Base-by-base conservation (phyloP, 2,797 vertebrate genomes). In the Pterois miles region DNA sequence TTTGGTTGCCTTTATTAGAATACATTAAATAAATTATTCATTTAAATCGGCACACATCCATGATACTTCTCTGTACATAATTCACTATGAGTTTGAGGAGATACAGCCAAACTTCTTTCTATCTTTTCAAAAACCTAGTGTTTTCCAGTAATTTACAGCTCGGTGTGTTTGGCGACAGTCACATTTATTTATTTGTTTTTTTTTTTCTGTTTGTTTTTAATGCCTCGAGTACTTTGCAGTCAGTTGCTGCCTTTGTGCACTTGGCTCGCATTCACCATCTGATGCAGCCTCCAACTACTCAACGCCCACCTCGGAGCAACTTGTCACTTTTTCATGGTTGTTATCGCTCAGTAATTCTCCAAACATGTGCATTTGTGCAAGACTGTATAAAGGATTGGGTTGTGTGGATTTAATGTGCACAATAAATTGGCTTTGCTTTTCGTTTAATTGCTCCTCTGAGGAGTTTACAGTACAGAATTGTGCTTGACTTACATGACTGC, bases 301-400 rank as follows among this genome's bases (percentile, higher is more conserved):
- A 65, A 38, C 60, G 48, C 81, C 90, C 86, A 88, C 88, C 86
- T 82, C 56, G 0, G 63, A 88, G 86, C 77, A 71, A 70, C 80
- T 86, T 85, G 89, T 80, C 89, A 89, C 77, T 75, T 88, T 75
- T 85, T 73, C 71, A 63, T 12, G 53, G 57, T 38, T 81, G 78
- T 79, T 88, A 78, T 71, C 70, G 29, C 74, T 54, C 80, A 67
- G 74, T 80, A 71, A 84, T 83, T 83, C 73, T 58, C 69, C 75
- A 76, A 87, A 86, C 82, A 77, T 63, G 65, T 69, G 84, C 54
- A 48, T 77, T 75, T 65, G 79, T 82, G 81, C 76, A 80, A 34
- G 63, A 70, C 65, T 53, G 63, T 40, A 36, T 59, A 40, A 85
- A 82, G 65, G 63, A 78, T 56, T 8, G 16, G 46, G 13, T 60